Conservation (phyloP, 2,888 invertebrate species). For the Schizotus pectinicornis region DNA sequence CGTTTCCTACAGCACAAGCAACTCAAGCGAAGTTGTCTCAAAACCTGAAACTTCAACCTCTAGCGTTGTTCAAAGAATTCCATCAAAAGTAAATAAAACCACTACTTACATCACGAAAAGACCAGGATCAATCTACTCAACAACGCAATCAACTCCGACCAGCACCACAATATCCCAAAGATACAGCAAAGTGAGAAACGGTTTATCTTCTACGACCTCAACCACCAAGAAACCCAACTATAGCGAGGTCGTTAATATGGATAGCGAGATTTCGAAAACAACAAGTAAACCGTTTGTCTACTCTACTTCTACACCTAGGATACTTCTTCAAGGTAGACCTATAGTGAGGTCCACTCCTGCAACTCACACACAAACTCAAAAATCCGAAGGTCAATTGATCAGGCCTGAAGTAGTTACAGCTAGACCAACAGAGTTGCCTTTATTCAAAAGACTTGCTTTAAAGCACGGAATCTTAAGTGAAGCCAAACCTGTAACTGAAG, state of each 20-base stretch:
- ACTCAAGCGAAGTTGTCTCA: slow-evolving; percentile 59
- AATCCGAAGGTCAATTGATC: slow-evolving; percentile 52
- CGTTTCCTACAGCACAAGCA: slow-evolving; percentile 73
- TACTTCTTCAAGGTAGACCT: slow-evolving; percentile 48
- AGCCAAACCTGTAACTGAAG: slow-evolving; percentile 64
- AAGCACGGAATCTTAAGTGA: slow-evolving; percentile 53
- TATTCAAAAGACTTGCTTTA: slow-evolving; percentile 44
- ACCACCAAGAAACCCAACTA: slow-evolving; percentile 49
- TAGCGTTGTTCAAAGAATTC: slow-evolving; percentile 53
- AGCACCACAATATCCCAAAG: slow-evolving; percentile 66
- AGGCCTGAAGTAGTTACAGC: slow-evolving; percentile 49
- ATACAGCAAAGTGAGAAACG: slow-evolving; percentile 65
- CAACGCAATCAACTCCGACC: slow-evolving; percentile 63
- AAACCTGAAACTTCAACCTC: slow-evolving; percentile 51
- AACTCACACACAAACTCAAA: slow-evolving; percentile 34
- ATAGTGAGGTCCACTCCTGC: slow-evolving; percentile 43
- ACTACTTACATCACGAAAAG: slow-evolving; percentile 65
- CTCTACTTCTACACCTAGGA: slow-evolving; percentile 54
- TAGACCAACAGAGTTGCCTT: slow-evolving; percentile 48
- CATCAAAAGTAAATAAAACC: slow-evolving; percentile 53
- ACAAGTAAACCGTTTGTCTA: slow-evolving; percentile 51
- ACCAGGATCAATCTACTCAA: slow-evolving; percentile 55
- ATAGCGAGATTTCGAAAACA: slow-evolving; percentile 45
- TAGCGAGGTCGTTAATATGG: slow-evolving; percentile 45
- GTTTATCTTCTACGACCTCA: slow-evolving; percentile 54